These are phyloP conservation scores for Corvus moneduloides DNA, from an alignment of 2,113 vertebrate species.

Conservation along the genomic window DNA sequence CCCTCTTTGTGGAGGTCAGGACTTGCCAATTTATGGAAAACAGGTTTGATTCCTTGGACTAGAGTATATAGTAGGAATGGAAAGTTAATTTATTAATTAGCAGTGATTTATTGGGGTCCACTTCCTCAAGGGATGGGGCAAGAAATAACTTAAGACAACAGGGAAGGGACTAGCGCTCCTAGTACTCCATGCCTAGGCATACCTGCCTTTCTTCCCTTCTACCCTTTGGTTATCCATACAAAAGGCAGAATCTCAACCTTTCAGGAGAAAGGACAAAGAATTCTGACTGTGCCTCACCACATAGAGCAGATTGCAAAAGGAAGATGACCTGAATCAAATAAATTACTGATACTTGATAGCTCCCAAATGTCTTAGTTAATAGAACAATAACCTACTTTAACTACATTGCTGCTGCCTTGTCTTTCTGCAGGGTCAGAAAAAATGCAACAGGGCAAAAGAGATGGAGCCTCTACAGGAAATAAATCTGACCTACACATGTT, in stretches of 20 bases:
- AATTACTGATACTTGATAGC: not conserved
- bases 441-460: not conserved
- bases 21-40: not conserved
- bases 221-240: too few relatives aligned
- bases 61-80: rapidly evolving
- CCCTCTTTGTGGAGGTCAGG: not conserved
- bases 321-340: conserved; percentile 35
- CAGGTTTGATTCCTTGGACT: not conserved
- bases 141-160: not conserved
- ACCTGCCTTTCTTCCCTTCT: not conserved
- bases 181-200: not conserved
- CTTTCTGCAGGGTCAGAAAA: not conserved
- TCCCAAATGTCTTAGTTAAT: conserved; percentile 37
- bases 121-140: not conserved
- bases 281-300: not conserved
- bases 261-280: not conserved
- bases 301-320: not conserved
- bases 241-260: not conserved
- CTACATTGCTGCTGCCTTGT: not conserved
- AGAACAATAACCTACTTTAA: conserved; percentile 57
- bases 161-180: not conserved
- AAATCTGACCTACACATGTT: not conserved
- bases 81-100: not conserved
- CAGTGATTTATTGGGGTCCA: not conserved
- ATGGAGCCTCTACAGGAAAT: not conserved